Evolutionary conservation across 2,797 vertebrate genomes (phyloP), one percentile per base, ranked within the genome.

Genomic region (Kryptopterus vitreolus): DNA sequence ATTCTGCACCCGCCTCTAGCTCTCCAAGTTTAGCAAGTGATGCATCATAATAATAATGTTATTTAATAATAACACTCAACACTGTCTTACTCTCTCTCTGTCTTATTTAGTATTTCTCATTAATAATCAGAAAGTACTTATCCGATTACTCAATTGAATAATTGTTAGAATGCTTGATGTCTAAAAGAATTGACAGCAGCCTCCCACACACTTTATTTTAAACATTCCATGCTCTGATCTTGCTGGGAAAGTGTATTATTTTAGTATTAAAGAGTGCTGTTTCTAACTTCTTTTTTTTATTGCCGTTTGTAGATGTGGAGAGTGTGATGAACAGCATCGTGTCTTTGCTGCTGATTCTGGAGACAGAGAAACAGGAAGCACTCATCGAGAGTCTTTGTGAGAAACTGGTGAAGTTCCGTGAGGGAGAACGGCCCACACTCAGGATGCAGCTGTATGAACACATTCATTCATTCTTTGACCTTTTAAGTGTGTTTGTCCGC

Each of bases 321-420:
- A 98, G 97, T 1, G 96, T 96, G 86, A 98, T 99, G 98, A 99
- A 98, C 93, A 98, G 97, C 13, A 96, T 99, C 1, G 97, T 98
- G 33, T 99, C 97, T 59, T 91, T 98, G 85, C 90, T 99, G 59
- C 90, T 98, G 83, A 98, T 99, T 86, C 91, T 99, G 95, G 97
- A 99, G 90, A 94, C 96, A 3, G 97, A 98, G 73, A 98, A 98
- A 87, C 98, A 99, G 84, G 98, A 99, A 89, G 93, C 95, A 33
- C 92, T 99, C 81, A 98, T 99, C 74, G 96, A 99, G 92, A 98
- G 93, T 90, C 91, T 99, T 0, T 99, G 97, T 92, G 98, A 99
- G 92, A 99, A 99, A 82, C 87, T 99, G 80, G 95, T 98, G 38
- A 99, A 99, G 90, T 97, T 94, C 87, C 95, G 96, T 72, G 97